These are phyloP conservation scores for Ctenosaura bakeri DNA, from an alignment of 2,797 vertebrate species.

Conservation along the genomic window DNA sequence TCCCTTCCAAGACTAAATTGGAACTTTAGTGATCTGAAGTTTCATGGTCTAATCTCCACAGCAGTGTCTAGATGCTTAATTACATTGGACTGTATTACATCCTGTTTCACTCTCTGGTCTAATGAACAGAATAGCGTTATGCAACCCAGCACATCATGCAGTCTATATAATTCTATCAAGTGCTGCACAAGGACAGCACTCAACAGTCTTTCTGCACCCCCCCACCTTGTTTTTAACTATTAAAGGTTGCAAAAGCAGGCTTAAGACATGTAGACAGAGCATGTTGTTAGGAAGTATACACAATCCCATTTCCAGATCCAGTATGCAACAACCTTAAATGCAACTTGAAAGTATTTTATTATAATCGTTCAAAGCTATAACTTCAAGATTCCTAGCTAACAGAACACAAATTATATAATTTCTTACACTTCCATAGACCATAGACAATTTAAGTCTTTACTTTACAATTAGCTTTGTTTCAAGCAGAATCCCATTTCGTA, in stretches of 20 bases:
- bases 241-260: not conserved
- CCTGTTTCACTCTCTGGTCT: not conserved
- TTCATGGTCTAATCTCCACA: too few species aligned
- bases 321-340: not conserved
- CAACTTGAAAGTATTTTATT: not conserved
- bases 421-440: not conserved
- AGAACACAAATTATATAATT: slow-evolving; percentile 20
- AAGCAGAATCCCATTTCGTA: slow-evolving; percentile 37
- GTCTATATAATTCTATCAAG: not conserved
- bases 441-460: not conserved
- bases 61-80: not conserved
- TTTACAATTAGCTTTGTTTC: slow-evolving; percentile 32
- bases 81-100: not conserved
- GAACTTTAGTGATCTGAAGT: too few species aligned
- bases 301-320: not conserved
- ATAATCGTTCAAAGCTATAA: not conserved
- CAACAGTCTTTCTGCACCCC: not conserved
- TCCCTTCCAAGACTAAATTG: too few species aligned
- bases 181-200: not conserved
- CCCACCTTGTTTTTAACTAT: not conserved
- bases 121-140: not conserved
- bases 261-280: not conserved
- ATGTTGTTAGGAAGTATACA: too few species aligned
- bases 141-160: not conserved
- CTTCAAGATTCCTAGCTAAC: not conserved